Percentiles rank a stretch among this genome's conserved stretches.
Evolutionary conservation across 2,113 vertebrate species (phyloP).

Genomic region (Casuarius casuarius): DNA sequence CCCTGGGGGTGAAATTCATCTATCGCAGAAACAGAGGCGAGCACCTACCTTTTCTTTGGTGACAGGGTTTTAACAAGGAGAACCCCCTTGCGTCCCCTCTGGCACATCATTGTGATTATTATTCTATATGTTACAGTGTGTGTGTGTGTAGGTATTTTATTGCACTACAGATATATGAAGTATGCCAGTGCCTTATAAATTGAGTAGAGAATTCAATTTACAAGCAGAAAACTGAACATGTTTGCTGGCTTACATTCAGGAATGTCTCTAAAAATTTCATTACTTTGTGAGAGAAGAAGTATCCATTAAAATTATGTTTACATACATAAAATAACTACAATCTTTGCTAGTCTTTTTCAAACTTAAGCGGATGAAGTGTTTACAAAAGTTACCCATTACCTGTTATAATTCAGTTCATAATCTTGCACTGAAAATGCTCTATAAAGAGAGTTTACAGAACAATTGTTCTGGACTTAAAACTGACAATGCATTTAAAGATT

Average conservation of each 20-base stretch:
- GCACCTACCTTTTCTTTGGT: neutral
- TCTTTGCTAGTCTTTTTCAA: slow-evolving; percentile 29
- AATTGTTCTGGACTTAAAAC: slow-evolving; percentile 14
- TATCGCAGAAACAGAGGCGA: neutral
- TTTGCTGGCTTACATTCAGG: slow-evolving; percentile 49
- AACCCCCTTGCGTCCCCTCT: neutral
- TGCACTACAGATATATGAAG: slow-evolving; percentile 38
- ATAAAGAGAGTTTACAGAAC: neutral
- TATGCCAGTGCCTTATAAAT: slow-evolving; percentile 39
- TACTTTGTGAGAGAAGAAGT: slow-evolving; percentile 33
- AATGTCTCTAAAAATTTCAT: slow-evolving; percentile 66
- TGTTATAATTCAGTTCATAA: slow-evolving; percentile 16
- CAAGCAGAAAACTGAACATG: slow-evolving; percentile 61
- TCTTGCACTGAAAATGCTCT: slow-evolving; percentile 22
- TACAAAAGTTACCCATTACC: neutral
- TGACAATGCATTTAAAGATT: slow-evolving; percentile 20
- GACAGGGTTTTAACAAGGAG: slow-evolving; percentile 17
- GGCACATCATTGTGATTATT: neutral
- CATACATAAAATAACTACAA: neutral
- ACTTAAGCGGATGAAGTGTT: neutral
- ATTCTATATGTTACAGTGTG: slow-evolving; percentile 19
- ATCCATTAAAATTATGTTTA: slow-evolving; percentile 26
- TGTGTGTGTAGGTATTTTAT: slow-evolving; percentile 33
- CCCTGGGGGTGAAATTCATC: neutral
- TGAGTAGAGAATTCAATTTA: slow-evolving; percentile 68